phyloP scores from a whole-genome alignment of 2,888 invertebrate genomes.

The Chymomyza fuscimana region DNA sequence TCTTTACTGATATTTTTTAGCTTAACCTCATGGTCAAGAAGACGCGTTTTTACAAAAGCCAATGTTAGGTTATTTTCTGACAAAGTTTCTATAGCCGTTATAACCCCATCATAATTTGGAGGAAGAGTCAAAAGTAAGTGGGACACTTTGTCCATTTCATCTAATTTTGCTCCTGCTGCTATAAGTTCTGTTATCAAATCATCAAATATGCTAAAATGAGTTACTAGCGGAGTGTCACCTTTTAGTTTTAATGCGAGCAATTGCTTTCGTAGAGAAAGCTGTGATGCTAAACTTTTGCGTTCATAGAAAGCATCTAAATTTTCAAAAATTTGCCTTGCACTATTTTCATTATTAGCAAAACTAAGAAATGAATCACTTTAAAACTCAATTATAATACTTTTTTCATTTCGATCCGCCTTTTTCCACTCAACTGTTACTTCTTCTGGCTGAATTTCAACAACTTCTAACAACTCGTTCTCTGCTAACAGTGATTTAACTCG shows the following conservation, averaged over 20 bases:
- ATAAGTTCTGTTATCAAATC: slow-evolving; percentile 17
- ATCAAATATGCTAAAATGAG: slow-evolving; percentile 23
- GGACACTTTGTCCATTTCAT: slow-evolving; percentile 26
- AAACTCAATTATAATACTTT: no score
- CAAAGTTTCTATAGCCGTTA: slow-evolving; percentile 28
- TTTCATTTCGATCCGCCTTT: slow-evolving; percentile 10
- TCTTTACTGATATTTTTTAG: no score
- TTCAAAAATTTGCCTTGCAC: no score
- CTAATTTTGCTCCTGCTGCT: no score
- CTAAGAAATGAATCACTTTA: no score
- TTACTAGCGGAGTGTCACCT: slow-evolving; percentile 6
- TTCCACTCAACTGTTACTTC: slow-evolving; percentile 8
- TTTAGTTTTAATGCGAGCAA: slow-evolving; percentile 6
- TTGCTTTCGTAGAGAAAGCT: slow-evolving; percentile 10
- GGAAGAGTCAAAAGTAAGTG: slow-evolving; percentile 24
- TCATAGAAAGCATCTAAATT: no score
- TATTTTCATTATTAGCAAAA: no score
- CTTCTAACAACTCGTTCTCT: no score
- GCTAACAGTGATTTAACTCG: no score
- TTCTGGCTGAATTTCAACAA: neutral
- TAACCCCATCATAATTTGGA: slow-evolving; percentile 17
- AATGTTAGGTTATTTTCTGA: no score
- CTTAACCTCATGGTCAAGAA: no score
- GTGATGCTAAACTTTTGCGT: slow-evolving; percentile 13
- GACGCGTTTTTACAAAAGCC: no score